Evolutionary conservation across 2,888 invertebrate species (phyloP), one percentile per base, ranked within the genome.

Genomic region (Colletes collaris): DNA sequence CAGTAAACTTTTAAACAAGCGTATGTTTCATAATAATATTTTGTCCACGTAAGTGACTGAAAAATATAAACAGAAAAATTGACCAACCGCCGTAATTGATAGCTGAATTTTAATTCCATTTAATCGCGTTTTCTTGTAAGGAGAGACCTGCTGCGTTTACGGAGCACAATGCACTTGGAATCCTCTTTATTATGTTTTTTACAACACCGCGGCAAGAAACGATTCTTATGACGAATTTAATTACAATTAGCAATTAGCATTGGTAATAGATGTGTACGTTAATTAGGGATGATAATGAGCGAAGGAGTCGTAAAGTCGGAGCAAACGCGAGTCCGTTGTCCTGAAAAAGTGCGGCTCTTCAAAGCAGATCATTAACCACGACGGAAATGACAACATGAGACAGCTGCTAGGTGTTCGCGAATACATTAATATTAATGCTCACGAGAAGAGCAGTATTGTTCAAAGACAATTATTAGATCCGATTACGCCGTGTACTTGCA

Each of bases 171-270:
- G 27, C 27, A 2, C 27, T 27, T 27, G 49, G 8, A 11, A 7
- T 37, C 19, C 49, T 70, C 27, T 27, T 65, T 60, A 65, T 64
- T 65, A 44, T 16, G 50, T 35, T 16, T 66, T 73, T 69, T 35
- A 67, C 40, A 52, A 67, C 44, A 63, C 46, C 74, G 77, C 5
- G 4, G 3, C 75, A 76, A 83, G 72, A 81, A 76, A 79, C 56
- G 56, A 53, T 72, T 59, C 72, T 71, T 69, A 70, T 65, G 68
- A 79, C 62, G 77, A 70, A 80, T 77, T 52, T 75, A 71, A 70
- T 80, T 71, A 67, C 76, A 82, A 83, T 79, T 71, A 79, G 74
- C 71, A 83, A 77, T 82, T 83, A 83, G 60, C 77, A 72, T 77
- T 68, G 70, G 44, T 77, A 53, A 66, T 67, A 62, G 70, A 59